Evolutionary conservation across 2,888 invertebrate species (phyloP).

Genomic region (Campaea margaritaria): DNA sequence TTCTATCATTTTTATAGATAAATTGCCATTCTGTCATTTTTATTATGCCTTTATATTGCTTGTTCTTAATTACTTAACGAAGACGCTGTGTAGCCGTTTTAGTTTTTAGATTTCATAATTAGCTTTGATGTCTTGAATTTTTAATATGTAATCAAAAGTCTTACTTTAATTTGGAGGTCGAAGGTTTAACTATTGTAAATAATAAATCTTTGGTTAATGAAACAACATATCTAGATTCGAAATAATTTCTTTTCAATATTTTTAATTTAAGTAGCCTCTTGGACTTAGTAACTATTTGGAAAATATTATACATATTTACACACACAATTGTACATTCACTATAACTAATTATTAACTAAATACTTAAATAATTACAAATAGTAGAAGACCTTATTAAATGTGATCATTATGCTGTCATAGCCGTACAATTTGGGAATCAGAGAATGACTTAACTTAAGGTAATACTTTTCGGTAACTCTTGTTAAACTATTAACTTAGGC

Average conservation of each 20-base stretch:
- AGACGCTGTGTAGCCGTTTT: background rate
- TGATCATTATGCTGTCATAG: constrained; percentile 66
- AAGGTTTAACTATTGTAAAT: background rate
- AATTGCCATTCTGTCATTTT: constrained; percentile 22
- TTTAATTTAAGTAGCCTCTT: constrained; percentile 72
- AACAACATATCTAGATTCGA: constrained; percentile 44
- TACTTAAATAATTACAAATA: constrained; percentile 44
- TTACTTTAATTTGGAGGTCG: too few species aligned
- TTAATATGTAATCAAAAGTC: background rate
- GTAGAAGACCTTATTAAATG: constrained; percentile 50
- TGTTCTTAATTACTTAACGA: constrained; percentile 8
- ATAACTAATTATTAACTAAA: constrained; percentile 35
- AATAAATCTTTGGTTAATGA: background rate
- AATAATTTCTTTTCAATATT: constrained; percentile 55
- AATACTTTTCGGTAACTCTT: constrained; percentile 84
- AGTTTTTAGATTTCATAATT: background rate
- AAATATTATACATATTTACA: constrained; percentile 68
- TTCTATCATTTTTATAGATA: constrained; percentile 32
- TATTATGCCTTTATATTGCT: constrained; percentile 1
- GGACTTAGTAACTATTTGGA: constrained; percentile 54
- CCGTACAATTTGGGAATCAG: constrained; percentile 69
- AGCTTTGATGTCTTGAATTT: background rate
- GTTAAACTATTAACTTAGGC: constrained; percentile 67
- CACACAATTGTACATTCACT: constrained; percentile 33
- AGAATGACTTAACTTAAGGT: constrained; percentile 66